Percentiles rank a stretch among this genome's conserved stretches.
These are phyloP conservation scores for Athalia circularis DNA, from an alignment of 2,888 invertebrate genomes.

Conservation along the genomic window DNA sequence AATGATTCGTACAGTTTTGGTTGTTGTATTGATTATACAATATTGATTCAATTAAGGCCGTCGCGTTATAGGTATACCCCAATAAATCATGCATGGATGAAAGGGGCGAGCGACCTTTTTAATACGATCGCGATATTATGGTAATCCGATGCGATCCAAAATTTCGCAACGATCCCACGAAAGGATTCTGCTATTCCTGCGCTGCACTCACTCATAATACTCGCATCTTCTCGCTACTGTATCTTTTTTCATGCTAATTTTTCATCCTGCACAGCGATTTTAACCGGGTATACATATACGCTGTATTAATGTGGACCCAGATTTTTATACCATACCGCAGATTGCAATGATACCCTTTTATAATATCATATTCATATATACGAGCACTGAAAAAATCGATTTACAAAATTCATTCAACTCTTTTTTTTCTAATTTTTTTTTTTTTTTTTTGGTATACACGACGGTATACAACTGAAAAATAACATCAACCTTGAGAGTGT, in stretches of 20 bases:
- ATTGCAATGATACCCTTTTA: no score
- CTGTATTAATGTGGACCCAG: background rate
- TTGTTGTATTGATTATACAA: no score
- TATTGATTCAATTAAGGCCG: no score
- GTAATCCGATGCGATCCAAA: constrained; percentile 54
- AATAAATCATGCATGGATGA: constrained; percentile 60
- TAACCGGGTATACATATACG: background rate
- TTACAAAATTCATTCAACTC: no score
- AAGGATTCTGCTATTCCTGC: constrained; percentile 11
- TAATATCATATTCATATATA: no score
- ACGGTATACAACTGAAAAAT: no score
- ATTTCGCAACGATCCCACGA: constrained; percentile 50
- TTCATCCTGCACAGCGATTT: background rate
- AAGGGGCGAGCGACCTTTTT: constrained; percentile 54
- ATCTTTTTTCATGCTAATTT: constrained; percentile 35
- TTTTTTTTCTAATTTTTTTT: no score
- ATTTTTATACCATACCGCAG: background rate
- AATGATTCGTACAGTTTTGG: no score
- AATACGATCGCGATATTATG: constrained; percentile 51
- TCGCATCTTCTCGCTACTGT: no score
- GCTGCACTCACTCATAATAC: constrained; percentile 2
- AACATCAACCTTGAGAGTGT: no score
- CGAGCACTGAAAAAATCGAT: no score
- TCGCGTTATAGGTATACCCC: constrained; percentile 30
- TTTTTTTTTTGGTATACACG: no score